Evolutionary conservation across 2,113 vertebrate genomes (phyloP).

Genomic region (Peucedramus taeniatus): DNA sequence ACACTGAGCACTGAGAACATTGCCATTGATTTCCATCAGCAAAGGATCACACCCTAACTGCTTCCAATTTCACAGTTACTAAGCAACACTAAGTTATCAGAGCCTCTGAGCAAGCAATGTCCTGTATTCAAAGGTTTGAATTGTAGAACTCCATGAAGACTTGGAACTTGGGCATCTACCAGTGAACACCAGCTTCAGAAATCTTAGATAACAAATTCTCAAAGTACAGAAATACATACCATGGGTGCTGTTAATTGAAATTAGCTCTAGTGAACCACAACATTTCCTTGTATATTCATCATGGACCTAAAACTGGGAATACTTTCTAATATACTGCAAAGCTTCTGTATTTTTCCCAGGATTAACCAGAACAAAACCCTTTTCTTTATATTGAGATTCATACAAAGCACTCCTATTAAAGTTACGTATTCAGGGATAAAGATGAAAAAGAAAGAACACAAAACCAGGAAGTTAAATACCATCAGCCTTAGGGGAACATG

Average conservation of each 20-base stretch:
- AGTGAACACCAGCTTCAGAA: neutral
- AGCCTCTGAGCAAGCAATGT: neutral
- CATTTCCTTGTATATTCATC: neutral
- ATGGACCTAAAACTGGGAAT: neutral
- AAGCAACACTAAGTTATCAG: neutral
- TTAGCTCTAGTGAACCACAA: neutral
- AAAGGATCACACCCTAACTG: conserved; percentile 40
- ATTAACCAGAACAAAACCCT: neutral
- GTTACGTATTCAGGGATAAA: neutral
- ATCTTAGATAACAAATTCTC: neutral
- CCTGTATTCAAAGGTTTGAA: neutral
- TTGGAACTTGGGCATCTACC: neutral
- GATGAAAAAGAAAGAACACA: neutral
- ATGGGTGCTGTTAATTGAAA: neutral
- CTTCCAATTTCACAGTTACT: conserved; percentile 45
- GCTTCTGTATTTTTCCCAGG: neutral
- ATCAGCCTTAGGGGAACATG: neutral
- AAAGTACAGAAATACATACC: neutral
- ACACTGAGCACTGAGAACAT: conserved; percentile 15
- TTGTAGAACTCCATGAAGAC: neutral
- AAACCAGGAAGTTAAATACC: neutral
- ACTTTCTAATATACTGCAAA: neutral
- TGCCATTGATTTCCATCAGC: conserved; percentile 55
- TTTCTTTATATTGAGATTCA: neutral
- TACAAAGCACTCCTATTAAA: neutral